phyloP scores from a whole-genome alignment of 2,888 invertebrate species.

The Scaptomyza caliginosa region DNA sequence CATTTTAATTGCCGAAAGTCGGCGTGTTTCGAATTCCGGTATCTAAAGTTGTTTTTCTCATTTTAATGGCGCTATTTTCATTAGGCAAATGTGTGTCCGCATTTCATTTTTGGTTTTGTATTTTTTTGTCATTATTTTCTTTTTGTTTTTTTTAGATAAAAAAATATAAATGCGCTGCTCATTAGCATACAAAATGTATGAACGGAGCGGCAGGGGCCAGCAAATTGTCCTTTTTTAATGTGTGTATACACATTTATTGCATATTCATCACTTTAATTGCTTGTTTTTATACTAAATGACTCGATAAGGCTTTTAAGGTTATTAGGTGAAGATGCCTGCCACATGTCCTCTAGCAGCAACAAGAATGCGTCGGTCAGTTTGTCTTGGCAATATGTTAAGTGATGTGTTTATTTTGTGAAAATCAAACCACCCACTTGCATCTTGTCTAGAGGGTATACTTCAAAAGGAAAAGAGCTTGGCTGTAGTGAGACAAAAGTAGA shows the following conservation, averaged over 20 bases:
- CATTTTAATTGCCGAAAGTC: constrained; percentile 79
- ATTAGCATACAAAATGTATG: constrained; percentile 78
- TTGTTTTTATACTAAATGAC: constrained; percentile 77
- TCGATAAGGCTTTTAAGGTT: constrained; percentile 79
- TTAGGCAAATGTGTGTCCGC: constrained; percentile 80
- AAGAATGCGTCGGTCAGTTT: constrained; percentile 17
- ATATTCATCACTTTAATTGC: constrained; percentile 79
- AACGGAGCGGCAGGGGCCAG: constrained; percentile 24
- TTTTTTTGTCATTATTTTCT: too few species aligned
- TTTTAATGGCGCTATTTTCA: constrained; percentile 80
- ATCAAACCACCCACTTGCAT: constrained; percentile 1
- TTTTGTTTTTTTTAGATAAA: constrained; percentile 66
- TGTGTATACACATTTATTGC: constrained; percentile 73
- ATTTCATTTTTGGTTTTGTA: constrained; percentile 12
- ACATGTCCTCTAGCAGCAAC: constrained; percentile 43
- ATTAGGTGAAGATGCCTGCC: constrained; percentile 52
- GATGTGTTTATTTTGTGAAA: too few species aligned
- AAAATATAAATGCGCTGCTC: constrained; percentile 47
- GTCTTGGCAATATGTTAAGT: too few species aligned
- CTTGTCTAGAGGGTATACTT: not conserved
- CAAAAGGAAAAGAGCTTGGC: constrained; percentile 44
- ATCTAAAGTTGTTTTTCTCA: constrained; percentile 81
- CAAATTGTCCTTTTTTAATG: constrained; percentile 51
- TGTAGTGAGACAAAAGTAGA: constrained; percentile 17
- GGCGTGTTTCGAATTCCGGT: constrained; percentile 75